These are phyloP conservation scores for Ypsolopha sequella DNA, from an alignment of 2,888 invertebrate species.

Conservation along the genomic window DNA sequence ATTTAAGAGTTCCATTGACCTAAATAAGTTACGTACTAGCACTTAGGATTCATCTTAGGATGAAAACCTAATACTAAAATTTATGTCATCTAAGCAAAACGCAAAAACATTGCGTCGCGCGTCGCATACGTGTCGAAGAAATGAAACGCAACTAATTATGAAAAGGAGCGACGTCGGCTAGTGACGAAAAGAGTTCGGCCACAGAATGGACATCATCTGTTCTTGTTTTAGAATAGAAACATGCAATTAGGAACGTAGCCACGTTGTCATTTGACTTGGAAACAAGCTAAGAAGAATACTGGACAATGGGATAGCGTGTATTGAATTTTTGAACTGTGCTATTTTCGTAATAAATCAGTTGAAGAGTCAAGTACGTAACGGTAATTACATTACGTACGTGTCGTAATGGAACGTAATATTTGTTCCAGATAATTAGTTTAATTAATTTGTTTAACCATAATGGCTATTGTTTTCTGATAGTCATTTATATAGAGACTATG, in stretches of 20 bases:
- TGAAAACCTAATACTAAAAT: no score
- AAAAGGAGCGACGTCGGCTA: constrained; percentile 28
- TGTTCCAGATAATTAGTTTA: constrained; percentile 1
- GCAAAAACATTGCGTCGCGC: no score
- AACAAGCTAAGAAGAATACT: constrained; percentile 41
- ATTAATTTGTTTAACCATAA: background rate
- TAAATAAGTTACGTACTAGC: no score
- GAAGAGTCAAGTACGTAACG: constrained; percentile 1
- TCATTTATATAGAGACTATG: no score
- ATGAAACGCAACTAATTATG: constrained; percentile 57
- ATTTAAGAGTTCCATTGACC: no score
- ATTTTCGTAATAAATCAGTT: constrained; percentile 23
- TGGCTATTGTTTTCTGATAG: no score
- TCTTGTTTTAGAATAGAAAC: constrained; percentile 20
- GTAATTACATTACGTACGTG: constrained; percentile 1
- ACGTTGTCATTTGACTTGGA: constrained; percentile 57
- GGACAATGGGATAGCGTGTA: constrained; percentile 21
- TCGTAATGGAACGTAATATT: constrained; percentile 1
- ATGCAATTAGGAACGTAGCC: constrained; percentile 40
- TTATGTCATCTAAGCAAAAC: no score
- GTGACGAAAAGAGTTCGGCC: constrained; percentile 3
- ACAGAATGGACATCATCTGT: constrained; percentile 8
- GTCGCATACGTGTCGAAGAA: constrained; percentile 27
- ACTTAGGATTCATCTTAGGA: no score
- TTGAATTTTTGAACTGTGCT: constrained; percentile 33